phyloP scores from a whole-genome alignment of 2,888 invertebrate genomes.

The Coelinius sp. region DNA sequence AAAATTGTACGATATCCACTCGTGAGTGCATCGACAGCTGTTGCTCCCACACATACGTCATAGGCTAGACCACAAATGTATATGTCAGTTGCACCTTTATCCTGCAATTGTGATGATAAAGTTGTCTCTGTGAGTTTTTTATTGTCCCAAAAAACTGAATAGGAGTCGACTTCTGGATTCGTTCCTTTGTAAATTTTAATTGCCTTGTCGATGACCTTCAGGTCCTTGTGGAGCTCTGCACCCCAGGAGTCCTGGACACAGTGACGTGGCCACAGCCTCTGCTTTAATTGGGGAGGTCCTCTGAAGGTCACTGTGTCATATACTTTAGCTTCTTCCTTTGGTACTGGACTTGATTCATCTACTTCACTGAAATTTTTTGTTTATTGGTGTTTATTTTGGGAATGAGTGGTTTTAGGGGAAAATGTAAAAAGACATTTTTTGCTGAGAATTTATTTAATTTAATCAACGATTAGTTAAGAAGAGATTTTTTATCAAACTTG shows the following conservation, averaged over 20 bases:
- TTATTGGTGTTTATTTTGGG: too few relatives aligned
- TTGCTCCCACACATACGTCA: conserved; percentile 95
- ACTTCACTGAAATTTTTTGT: conserved; percentile 65
- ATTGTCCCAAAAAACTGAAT: conserved; percentile 99
- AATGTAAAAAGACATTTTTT: too few relatives aligned
- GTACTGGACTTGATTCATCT: conserved; percentile 60
- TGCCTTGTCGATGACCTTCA: conserved; percentile 85
- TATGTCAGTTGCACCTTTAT: conserved; percentile 89
- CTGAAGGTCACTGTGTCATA: conserved; percentile 95
- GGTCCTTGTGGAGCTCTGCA: conserved; percentile 89
- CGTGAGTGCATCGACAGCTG: conserved; percentile 90
- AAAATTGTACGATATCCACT: conserved; percentile 91
- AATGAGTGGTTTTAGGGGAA: too few relatives aligned
- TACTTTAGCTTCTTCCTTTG: conserved; percentile 80
- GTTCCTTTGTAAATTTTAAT: conserved; percentile 92
- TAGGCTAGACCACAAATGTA: conserved; percentile 96
- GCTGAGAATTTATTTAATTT: too few relatives aligned
- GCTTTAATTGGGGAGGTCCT: conserved; percentile 87
- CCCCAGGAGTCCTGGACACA: conserved; percentile 98
- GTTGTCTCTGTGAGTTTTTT: conserved; percentile 91
- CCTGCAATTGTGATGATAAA: conserved; percentile 83
- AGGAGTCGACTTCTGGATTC: conserved; percentile 95
- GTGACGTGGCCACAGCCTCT: conserved; percentile 95
- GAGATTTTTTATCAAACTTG: too few relatives aligned
- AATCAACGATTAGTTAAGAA: too few relatives aligned